Conservation (phyloP, 1,140 invertebrate species). For the Polyergus mexicanus region DNA sequence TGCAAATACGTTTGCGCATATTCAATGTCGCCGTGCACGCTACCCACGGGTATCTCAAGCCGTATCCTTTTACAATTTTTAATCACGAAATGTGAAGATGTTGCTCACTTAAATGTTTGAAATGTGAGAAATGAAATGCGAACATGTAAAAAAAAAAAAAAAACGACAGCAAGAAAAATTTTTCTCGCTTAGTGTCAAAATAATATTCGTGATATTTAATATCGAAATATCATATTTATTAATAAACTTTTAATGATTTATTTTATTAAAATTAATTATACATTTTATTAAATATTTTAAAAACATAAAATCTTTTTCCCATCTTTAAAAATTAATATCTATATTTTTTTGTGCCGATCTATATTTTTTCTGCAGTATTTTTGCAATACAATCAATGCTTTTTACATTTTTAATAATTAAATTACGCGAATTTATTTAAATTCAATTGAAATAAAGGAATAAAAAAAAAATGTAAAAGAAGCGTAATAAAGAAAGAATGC, state of each 20-base stretch:
- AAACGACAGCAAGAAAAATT: not conserved
- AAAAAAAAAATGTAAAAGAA: not conserved
- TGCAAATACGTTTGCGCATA: not conserved
- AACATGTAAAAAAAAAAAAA: not conserved
- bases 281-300: too few species aligned
- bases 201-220: not conserved
- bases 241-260: too few species aligned
- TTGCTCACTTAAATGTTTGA: not conserved
- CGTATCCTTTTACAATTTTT: not conserved
- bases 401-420: not conserved
- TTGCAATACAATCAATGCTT: too few species aligned
- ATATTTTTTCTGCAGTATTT: too few species aligned
- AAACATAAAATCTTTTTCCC: too few species aligned
- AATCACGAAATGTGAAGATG: constrained; percentile 33
- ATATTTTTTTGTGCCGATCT: not conserved
- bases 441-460: not conserved
- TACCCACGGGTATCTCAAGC: not conserved
- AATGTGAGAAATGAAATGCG: not conserved
- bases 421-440: not conserved
- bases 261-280: too few species aligned
- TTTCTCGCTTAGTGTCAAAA: not conserved
- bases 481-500: not conserved
- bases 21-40: not conserved
- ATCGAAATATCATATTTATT: not conserved
- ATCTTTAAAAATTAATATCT: not conserved